Evolutionary conservation across 1,140 invertebrate species (phyloP), one percentile per base, ranked within the genome.

Genomic region (Neotoxoptera formosana): DNA sequence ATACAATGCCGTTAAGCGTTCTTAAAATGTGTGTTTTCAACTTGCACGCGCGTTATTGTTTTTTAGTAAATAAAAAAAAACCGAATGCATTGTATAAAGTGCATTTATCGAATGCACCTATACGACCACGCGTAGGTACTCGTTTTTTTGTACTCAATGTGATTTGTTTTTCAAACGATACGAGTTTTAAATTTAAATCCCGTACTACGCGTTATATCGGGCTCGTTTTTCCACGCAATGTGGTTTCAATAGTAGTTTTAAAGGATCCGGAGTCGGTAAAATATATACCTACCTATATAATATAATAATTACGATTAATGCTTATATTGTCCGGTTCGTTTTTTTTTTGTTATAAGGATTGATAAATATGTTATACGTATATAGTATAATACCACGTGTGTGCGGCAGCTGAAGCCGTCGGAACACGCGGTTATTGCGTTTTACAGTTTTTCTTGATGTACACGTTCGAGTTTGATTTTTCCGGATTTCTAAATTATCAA

Each of bases 261-360:
- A 86, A 47, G 25, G 83, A 86, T 48, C 45, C n/a, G 86, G 14
- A 34, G 34, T 48, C 45, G 41, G 41, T 41, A 41, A 2, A 41
- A 41, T 41, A 41, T 87, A 30, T 34, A 25, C 45, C 11, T 53
- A 53, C 51, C 51, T 53, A 53, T n/a, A n/a, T n/a, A n/a, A n/a
- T n/a, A n/a, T 41, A 41, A 41, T 84, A 84, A n/a, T 87, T 45
- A 87, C 47, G 47, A 87, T 87, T 88, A 88, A 51, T 88, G n/a
- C n/a, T 48, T 53, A 88, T 53, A 88, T 88, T 88, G 47, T 88
- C 7, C 30, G n/a, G 2, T 34, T 88, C 20, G 47, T 53, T 7
- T 88, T 86, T 88, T 86, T 88, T 34, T 48, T 21, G 47, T 76
- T 91, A n/a, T 76, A 91, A 48, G 67, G 21, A 21, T 47, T 47